Evolutionary conservation across 2,797 vertebrate genomes (phyloP), one percentile per base, ranked within the genome.

Genomic region (Anas acuta): DNA sequence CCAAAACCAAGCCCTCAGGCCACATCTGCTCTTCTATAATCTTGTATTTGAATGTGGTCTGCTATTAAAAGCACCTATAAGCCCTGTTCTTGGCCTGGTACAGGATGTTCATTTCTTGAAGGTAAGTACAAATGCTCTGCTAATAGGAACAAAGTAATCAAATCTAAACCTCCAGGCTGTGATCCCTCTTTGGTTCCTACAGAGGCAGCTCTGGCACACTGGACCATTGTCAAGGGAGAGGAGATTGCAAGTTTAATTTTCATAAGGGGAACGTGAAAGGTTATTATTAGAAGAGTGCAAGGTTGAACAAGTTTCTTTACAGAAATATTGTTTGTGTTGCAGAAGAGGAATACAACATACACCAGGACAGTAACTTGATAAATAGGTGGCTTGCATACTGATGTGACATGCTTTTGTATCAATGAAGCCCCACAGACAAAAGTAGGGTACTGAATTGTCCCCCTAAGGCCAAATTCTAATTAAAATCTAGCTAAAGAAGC

Each of bases 131-230:
- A 92, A 90, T 37, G 54, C 58, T 89, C 47, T 79, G 62, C 71
- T 93, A 79, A 78, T 21, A 64, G 90, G 70, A 95, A 67, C 66
- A 76, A 67, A 91, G 39, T 28, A 51, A 94, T 93, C 58, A 89
- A 94, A 87, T 43, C 72, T 30, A 73, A 80, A 47, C 74, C 77
- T 84, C 22, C 41, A 67, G 82, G 77, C 79, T 70, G 39, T 22
- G 72, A 85, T 56, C 76, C 54, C 82, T 51, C 17, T 26, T 13
- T 3, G 8, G 49, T 37, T 94, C 75, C 79, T 89, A 26, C 64
- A 85, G 22, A 81, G 89, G 70, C 81, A 92, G 76, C 72, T 86
- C 61, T 84, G 72, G 78, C 73, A 71, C 76, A 86, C 30, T 49
- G 39, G 39, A 17, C 26, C 51, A 10, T 3, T 67, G 67, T 16